Evolutionary conservation across 1,140 invertebrate genomes (phyloP), one percentile per base, ranked within the genome.

Genomic region (Triops cancriformis): DNA sequence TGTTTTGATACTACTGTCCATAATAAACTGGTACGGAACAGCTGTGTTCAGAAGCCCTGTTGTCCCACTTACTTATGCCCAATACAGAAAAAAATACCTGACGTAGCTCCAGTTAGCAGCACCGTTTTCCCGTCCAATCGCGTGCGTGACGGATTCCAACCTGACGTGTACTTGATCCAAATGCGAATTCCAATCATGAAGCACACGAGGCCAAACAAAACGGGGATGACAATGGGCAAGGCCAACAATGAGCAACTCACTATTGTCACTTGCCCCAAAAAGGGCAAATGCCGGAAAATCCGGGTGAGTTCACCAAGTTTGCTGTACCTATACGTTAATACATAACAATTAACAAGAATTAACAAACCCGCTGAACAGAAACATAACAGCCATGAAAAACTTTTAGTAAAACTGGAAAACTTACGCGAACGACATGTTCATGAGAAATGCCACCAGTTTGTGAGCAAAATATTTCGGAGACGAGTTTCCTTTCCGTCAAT

Each of bases 91-190:
- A 73, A 45, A 73, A 77, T 79, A 83, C 88, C 88, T 78, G 82
- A 82, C 78, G 87, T 89, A 6, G 86, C 86, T 45, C 88, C 88
- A 3, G 88, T 89, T 9, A 89, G 82, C 23, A 89, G 83, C 6
- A 87, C 86, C 0, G 87, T 87, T 80, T 88, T 87, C 1, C 87
- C 87, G 75, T 84, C 81, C 26, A 78, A 26, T 10, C 77, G 26
- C n/a, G 28, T 43, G 12, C 72, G 27, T 42, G 72, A 75, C 1
- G 27, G 51, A 45, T 73, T 73, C 72, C 72, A 73, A 14, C 73
- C 37, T 4, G 73, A 73, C 4, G 77, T 78, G 18, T 18, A 28
- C 28, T 31, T 27, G 1, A 72, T 73, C 74, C 41, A 76, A 27
- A 73, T 37, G 51, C 77, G 77, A 23, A 78, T 14, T 26, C 73